Percentiles rank a stretch among this genome's conserved stretches.
Conservation (phyloP, 2,888 invertebrate species). For the Teleiodes luculella region DNA sequence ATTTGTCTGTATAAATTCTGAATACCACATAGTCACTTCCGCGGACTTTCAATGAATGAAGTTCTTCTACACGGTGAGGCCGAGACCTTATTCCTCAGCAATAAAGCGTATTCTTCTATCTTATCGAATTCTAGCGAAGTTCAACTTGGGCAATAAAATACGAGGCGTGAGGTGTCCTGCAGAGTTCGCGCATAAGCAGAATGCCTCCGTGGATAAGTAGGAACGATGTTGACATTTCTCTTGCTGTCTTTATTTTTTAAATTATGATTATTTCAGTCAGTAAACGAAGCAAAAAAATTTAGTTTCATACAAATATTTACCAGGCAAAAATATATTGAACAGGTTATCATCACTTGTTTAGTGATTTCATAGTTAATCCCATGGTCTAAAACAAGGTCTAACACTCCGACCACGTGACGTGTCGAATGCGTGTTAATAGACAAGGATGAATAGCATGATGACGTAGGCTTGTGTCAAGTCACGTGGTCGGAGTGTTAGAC, state of each 20-base stretch:
- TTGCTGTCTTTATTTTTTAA: neutral
- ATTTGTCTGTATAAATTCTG: slow-evolving; percentile 3
- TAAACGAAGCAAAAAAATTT: too few species aligned
- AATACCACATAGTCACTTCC: slow-evolving; percentile 4
- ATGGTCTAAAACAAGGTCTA: too few species aligned
- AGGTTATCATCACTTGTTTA: too few species aligned
- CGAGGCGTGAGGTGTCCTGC: slow-evolving; percentile 65
- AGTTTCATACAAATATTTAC: too few species aligned
- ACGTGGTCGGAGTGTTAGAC: too few species aligned
- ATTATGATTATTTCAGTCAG: neutral
- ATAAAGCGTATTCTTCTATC: slow-evolving; percentile 12
- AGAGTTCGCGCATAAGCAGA: slow-evolving; percentile 50
- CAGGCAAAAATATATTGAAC: too few species aligned
- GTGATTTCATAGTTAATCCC: too few species aligned
- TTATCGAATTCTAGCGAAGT: slow-evolving; percentile 20
- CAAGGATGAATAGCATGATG: too few species aligned
- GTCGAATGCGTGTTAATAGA: too few species aligned
- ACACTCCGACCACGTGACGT: too few species aligned
- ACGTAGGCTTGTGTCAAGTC: too few species aligned
- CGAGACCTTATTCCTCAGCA: slow-evolving; percentile 7
- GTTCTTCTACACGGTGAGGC: neutral
- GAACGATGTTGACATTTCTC: neutral
- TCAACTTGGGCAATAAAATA: slow-evolving; percentile 38
- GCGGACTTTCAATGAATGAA: neutral
- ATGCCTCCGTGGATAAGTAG: slow-evolving; percentile 42